A percentile compares a stretch with the other conserved stretches of the same genome.
These are phyloP conservation scores for Epizoanthus scotinus DNA, from an alignment of 92 coral and sea anemone species.

Conservation along the genomic window DNA sequence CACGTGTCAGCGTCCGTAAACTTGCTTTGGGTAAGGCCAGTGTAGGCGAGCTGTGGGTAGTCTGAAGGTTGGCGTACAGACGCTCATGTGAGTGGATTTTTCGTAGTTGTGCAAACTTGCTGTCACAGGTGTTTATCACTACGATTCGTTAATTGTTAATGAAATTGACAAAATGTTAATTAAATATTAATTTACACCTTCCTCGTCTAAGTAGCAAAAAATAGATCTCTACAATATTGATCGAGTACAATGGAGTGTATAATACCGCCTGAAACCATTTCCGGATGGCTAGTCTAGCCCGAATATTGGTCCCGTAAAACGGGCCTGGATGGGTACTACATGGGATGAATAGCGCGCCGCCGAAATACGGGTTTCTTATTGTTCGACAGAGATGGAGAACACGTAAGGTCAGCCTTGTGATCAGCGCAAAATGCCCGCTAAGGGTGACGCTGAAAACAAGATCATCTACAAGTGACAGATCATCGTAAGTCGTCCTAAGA, in stretches of 20 bases:
- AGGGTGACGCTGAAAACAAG: slow-evolving; percentile 33
- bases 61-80: neutral
- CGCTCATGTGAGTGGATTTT: neutral
- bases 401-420: slow-evolving; percentile 17
- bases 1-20: too few relatives aligned
- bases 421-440: slow-evolving; percentile 19
- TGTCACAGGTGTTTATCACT: slow-evolving; percentile 32
- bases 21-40: too few relatives aligned
- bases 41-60: too few relatives aligned
- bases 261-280: neutral
- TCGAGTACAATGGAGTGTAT: neutral
- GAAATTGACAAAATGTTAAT: neutral
- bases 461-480: neutral
- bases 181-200: slow-evolving; percentile 12
- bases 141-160: slow-evolving; percentile 11
- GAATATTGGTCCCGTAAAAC: neutral
- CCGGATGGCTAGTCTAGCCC: neutral
- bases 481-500: slow-evolving; percentile 24
- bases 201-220: neutral
- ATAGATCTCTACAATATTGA: slow-evolving; percentile 7
- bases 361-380: slow-evolving; percentile 13
- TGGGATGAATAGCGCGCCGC: slow-evolving; percentile 29
- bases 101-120: neutral
- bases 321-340: neutral
- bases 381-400: slow-evolving; percentile 30